phyloP scores from a whole-genome alignment of 1,140 invertebrate genomes.

The Leptinotarsa texana region DNA sequence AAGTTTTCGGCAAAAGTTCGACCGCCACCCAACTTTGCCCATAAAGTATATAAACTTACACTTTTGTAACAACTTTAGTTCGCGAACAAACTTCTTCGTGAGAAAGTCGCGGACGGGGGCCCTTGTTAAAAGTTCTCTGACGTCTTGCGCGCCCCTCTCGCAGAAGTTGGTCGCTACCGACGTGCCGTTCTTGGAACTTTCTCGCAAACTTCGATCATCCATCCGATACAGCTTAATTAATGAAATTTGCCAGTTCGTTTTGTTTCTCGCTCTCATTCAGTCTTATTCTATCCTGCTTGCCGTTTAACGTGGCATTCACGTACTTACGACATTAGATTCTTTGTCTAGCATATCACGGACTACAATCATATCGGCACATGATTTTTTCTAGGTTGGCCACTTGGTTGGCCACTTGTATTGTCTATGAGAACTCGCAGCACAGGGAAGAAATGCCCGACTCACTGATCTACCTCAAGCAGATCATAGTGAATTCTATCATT shows the following conservation, averaged over 20 bases:
- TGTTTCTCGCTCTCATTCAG: neutral
- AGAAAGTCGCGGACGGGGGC: slow-evolving; percentile 12
- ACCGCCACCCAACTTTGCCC: slow-evolving; percentile 51
- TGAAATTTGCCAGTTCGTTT: neutral
- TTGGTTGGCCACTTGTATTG: no score
- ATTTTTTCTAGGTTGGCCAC: no score
- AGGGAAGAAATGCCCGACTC: no score
- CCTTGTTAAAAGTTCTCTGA: slow-evolving; percentile 19
- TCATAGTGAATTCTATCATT: no score
- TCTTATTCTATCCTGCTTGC: neutral
- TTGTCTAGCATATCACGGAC: no score
- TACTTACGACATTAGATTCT: no score
- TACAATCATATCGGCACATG: no score
- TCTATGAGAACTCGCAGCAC: no score
- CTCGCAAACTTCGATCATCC: slow-evolving; percentile 10
- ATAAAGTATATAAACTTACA: slow-evolving; percentile 57
- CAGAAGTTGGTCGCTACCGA: neutral
- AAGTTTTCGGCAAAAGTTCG: slow-evolving; percentile 8
- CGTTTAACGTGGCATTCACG: no score
- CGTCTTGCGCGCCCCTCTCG: slow-evolving; percentile 8
- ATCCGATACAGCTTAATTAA: slow-evolving; percentile 26
- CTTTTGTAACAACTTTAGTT: slow-evolving; percentile 56
- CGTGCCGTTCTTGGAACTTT: neutral
- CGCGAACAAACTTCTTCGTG: slow-evolving; percentile 23
- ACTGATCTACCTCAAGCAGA: no score